Conservation (phyloP, 2,888 invertebrate genomes). For the Ormyrus rosae region DNA sequence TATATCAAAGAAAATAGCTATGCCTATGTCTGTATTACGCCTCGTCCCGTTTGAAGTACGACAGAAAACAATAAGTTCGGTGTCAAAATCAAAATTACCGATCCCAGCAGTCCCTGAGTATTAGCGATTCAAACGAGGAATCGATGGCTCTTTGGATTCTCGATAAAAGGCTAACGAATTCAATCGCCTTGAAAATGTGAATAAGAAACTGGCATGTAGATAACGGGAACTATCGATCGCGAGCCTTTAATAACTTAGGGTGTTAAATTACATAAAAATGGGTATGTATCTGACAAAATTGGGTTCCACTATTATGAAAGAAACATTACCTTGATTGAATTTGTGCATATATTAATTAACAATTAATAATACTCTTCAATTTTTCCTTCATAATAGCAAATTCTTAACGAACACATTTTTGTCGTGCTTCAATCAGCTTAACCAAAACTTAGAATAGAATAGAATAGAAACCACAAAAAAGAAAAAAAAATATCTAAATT, state of each 20-base stretch:
- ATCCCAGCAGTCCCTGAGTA: constrained; percentile 9
- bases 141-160: constrained; percentile 17
- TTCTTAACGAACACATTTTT: constrained; percentile 44
- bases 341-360: neutral
- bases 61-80: constrained; percentile 38
- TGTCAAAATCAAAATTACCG: constrained; percentile 40
- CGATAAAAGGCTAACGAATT: neutral
- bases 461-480: neutral
- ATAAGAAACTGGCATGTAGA: constrained; percentile 20
- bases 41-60: constrained; percentile 48
- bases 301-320: constrained; percentile 10
- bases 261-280: constrained; percentile 12
- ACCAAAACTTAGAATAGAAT: constrained; percentile 20
- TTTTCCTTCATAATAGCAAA: constrained; percentile 21
- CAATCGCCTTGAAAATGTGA: constrained; percentile 10
- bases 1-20: neutral
- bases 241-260: constrained; percentile 12
- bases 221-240: constrained; percentile 34
- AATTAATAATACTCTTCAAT: neutral
- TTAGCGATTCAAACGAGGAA: constrained; percentile 13
- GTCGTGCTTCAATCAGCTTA: constrained; percentile 53
- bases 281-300: neutral
- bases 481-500: neutral
- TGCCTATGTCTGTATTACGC: constrained; percentile 27
- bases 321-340: constrained; percentile 1